Evolutionary conservation across 2,113 vertebrate species (phyloP), one percentile per base, ranked within the genome.

Genomic region (Calyptommatus sinebrachiatus): DNA sequence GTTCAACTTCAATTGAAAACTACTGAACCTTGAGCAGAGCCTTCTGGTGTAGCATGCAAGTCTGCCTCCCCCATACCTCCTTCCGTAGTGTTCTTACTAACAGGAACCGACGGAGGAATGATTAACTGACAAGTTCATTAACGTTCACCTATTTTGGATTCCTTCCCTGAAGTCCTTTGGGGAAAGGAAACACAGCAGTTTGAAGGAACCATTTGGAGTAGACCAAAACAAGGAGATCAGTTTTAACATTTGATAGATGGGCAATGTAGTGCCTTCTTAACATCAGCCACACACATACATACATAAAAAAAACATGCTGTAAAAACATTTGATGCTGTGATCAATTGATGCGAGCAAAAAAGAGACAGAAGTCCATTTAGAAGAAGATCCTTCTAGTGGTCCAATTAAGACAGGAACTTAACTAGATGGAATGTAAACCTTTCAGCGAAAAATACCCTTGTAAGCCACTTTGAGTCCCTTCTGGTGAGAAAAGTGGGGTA

Each of bases 1-100:
- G 87, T 81, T 81, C 4, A 81, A 84, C 87, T 89, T 91, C 90
- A 81, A 90, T 82, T 90, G 83, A 76, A 84, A 67, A 73, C 76
- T 21, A 0, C 76, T 0, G 0, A 85, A 41, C 16, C 71, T 74
- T 7, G 73, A 71, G 85, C 24, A 29, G 78, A 35, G 80, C 63
- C 86, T 77, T 85, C 7, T 20, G 70, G 80, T 67, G 0, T 81
- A 0, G 14, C 78, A 74, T 88, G 84, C 86, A 80, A 82, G 84
- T 69, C 28, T 41, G 79, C 83, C 70, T 84, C 78, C 62, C 24
- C 68, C 78, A 73, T 22, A 18, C 0, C 84, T 60, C 81, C 85
- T 1, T 0, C 78, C 0, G 0, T 0, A 0, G 72, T 89, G 90
- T 89, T 89, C 74, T 68, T 71, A 11, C 70, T 92, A 92, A 91